Evolutionary conservation across 2,797 vertebrate species (phyloP).

Genomic region (Chaunax sp.): DNA sequence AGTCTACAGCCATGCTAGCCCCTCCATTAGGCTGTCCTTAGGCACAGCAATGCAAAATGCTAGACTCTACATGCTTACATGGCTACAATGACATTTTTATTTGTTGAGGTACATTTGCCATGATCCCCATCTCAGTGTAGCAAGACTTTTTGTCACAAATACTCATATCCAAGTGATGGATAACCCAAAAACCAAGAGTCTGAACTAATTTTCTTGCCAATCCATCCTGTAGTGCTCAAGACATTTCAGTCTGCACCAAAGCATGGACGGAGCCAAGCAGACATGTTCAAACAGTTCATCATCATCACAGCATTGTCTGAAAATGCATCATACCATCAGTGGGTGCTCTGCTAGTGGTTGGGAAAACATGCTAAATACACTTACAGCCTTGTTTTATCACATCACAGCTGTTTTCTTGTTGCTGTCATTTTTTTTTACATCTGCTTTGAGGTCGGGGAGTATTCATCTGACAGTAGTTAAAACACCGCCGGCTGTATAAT

Average conservation of each 20-base stretch:
- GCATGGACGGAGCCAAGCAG: not conserved
- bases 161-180: not conserved
- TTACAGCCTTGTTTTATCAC: slow-evolving; percentile 10
- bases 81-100: no score
- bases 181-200: not conserved
- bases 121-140: no score
- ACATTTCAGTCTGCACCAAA: not conserved
- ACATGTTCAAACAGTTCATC: not conserved
- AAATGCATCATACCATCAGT: not conserved
- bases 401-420: slow-evolving; percentile 18
- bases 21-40: no score
- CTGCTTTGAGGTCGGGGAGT: not conserved
- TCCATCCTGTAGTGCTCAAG: not conserved
- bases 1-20: no score
- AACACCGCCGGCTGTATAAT: slow-evolving; percentile 8
- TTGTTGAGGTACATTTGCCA: no score
- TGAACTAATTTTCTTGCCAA: not conserved
- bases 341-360: not conserved
- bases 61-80: no score
- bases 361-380: not conserved
- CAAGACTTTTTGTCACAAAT: no score
- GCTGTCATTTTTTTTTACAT: slow-evolving; percentile 7
- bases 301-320: not conserved
- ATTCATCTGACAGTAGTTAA: slow-evolving; percentile 3
- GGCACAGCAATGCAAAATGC: no score